A percentile compares a stretch with the other conserved stretches of the same genome.
phyloP scores from a whole-genome alignment of 1,140 invertebrate genomes.

The Leptestheria dahalacensis region DNA sequence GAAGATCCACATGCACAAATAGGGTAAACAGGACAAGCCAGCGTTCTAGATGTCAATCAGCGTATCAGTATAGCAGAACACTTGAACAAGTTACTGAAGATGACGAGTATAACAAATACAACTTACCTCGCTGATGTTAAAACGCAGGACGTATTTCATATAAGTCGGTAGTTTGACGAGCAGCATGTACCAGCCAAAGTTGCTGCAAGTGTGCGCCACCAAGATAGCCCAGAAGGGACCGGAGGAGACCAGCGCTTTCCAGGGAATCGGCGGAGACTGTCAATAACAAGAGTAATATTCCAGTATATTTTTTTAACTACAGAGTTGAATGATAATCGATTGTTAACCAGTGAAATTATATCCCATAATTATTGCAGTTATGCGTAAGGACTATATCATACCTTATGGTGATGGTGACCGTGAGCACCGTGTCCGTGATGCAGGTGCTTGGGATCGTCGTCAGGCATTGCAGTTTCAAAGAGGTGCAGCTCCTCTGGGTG shows the following conservation, averaged over 20 bases:
- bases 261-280: conserved; percentile 54
- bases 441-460: background rate
- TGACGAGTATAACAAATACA: too few relatives aligned
- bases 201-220: conserved; percentile 72
- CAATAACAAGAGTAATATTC: conserved; percentile 13
- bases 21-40: conserved; percentile 22
- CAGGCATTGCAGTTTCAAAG: background rate
- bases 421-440: background rate
- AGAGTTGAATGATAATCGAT: too few relatives aligned
- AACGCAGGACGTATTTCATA: conserved; percentile 75
- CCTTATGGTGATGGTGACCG: background rate
- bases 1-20: conserved; percentile 24
- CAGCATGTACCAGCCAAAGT: conserved; percentile 89
- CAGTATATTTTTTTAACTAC: too few relatives aligned
- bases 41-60: conserved; percentile 19
- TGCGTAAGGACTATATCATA: too few relatives aligned
- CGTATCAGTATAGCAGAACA: too few relatives aligned
- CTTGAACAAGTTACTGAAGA: too few relatives aligned
- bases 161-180: conserved; percentile 87
- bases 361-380: too few relatives aligned
- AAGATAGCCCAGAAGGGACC: conserved; percentile 82
- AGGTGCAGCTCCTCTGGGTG: conserved; percentile 46
- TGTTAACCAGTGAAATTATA: too few relatives aligned
- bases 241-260: conserved; percentile 60
- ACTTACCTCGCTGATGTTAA: conserved; percentile 70